Conservation (phyloP, 2,797 vertebrate species). For the Dryobates pubescens region DNA sequence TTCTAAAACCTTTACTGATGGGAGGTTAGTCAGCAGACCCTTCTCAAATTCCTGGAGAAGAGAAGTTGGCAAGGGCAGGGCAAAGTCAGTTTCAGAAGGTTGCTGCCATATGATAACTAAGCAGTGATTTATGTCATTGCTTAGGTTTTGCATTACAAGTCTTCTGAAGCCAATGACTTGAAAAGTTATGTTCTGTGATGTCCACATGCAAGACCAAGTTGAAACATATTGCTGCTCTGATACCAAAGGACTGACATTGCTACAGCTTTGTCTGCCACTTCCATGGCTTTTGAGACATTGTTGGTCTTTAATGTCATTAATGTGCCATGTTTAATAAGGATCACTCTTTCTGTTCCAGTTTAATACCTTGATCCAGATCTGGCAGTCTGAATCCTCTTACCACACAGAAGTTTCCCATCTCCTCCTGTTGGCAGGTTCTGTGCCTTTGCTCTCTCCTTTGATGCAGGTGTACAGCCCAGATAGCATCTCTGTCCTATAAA, state of each 20-base stretch:
- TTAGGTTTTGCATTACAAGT: neutral
- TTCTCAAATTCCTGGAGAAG: neutral
- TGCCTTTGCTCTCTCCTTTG: neutral
- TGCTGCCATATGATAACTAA: neutral
- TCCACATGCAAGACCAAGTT: neutral
- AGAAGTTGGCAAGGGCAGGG: neutral
- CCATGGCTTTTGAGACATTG: neutral
- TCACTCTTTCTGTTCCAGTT: neutral
- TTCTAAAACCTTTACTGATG: neutral
- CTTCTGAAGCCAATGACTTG: neutral
- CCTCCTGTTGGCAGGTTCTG: neutral
- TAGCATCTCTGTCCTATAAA: neutral
- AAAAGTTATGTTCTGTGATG: neutral
- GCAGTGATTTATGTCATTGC: neutral
- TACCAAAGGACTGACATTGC: neutral
- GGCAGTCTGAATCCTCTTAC: neutral
- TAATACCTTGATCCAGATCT: neutral
- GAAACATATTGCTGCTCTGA: neutral
- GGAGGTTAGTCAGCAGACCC: neutral
- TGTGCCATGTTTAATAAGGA: neutral
- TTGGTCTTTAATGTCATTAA: neutral
- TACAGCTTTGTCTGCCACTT: neutral
- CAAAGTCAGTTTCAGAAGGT: neutral
- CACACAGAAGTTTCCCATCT: neutral
- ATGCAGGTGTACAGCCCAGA: neutral